Evolutionary conservation across 2,797 vertebrate species (phyloP), one percentile per base, ranked within the genome.

Genomic region (Ptychadena robeensis): DNA sequence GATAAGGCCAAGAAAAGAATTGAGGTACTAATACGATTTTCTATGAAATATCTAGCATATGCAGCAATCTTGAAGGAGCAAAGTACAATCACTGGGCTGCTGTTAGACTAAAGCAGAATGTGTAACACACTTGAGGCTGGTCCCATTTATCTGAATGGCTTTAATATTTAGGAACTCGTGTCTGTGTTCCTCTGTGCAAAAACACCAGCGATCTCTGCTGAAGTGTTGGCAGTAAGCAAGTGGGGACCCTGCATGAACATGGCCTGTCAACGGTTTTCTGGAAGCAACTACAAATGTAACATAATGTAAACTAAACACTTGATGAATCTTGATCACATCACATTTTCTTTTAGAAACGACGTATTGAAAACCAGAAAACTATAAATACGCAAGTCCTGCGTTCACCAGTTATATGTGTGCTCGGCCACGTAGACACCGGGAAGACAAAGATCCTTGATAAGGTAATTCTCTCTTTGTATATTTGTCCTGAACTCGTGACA

Each of bases 401-500:
- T 88, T 90, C 98, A 4, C 98, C 98, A 0, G 95, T 99, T 82
- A 97, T 99, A n/a, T 99, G 98, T 90, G 97, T 99, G 37, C 93
- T 99, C 75, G 98, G 98, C 61, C 97, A 99, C 27, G 97, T 99
- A 15, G 97, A 99, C 90, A 99, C 98, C 0, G 98, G 98, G 0
- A 99, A 99, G 90, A 99, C 98, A 38, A 99, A 99, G 92, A 98
- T 99, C 92, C 92, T 99, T 22, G 97, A 99, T 91, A 99, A 99
- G 95, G 98, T 96, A 87, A 89, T 59, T 10, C 22, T 9, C 28
- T 40, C 10, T 18, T 5, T 71, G 18, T 28, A 48, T 72, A 32
- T 32, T n/a, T 73, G 14, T 18, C 9, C 7, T 27, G n/a, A n/a
- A n/a, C n/a, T n/a, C n/a, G n/a, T n/a, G n/a, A n/a, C n/a, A n/a